These are phyloP conservation scores for Pseudochirops corinnae DNA, from an alignment of 2,797 vertebrate genomes.

Conservation along the genomic window DNA sequence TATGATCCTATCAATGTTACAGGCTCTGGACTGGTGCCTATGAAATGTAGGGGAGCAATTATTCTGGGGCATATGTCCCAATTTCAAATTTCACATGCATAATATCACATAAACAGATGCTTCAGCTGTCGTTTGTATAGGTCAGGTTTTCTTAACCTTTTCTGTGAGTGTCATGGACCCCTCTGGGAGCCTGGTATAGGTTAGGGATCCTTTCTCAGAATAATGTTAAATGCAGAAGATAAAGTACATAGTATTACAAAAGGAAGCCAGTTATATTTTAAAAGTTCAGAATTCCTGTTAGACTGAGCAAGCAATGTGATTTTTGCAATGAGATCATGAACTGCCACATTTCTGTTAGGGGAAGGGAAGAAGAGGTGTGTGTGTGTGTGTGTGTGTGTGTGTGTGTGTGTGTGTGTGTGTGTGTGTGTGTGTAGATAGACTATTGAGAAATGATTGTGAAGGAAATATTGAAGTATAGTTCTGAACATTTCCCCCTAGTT, in stretches of 20 bases:
- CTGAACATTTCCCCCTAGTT: conserved; percentile 26
- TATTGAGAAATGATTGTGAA: not conserved
- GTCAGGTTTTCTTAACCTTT: not conserved
- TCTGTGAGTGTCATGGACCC: not conserved
- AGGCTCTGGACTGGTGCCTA: not conserved
- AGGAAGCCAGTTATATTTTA: not conserved
- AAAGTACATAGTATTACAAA: not conserved
- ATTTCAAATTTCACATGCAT: not conserved
- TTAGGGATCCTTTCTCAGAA: not conserved
- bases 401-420: not conserved
- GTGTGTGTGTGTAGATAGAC: not conserved
- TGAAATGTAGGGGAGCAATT: not conserved
- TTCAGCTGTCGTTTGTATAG: not conserved
- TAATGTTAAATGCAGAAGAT: not conserved
- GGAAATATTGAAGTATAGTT: not conserved
- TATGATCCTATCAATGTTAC: not conserved
- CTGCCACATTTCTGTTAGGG: not conserved
- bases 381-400: too few relatives aligned
- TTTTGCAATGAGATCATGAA: not conserved
- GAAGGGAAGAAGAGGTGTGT: not conserved
- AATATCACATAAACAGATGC: not conserved
- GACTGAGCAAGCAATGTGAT: not conserved
- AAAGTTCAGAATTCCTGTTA: not conserved
- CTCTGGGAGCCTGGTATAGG: not conserved
- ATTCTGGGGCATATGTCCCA: conserved; percentile 24